Evolutionary conservation across 2,888 invertebrate genomes (phyloP), one percentile per base, ranked within the genome.

Genomic region (Sphaerophoria rueppellii): DNA sequence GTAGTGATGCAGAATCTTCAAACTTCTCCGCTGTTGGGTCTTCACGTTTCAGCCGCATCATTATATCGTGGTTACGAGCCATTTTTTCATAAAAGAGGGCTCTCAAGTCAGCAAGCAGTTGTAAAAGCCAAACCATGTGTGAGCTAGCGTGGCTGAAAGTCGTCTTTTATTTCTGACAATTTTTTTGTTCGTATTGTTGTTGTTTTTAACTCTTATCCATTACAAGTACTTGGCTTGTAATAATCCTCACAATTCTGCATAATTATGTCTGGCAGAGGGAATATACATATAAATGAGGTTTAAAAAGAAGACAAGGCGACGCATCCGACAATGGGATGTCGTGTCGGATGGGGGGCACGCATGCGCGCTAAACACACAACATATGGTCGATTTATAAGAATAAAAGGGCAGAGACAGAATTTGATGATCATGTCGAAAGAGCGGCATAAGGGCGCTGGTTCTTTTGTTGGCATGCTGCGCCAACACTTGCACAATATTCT

Each of bases 181-280:
- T 5, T 67, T n/a, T 37, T 16, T 52, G n/a, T 57, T 40, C 43
- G 24, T n/a, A 43, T 60, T 70, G 46, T 52, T 70, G 24, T 61
- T 46, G 7, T 61, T 50, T 63, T 69, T 72, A 55, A 14, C 7
- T 35, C 14, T 85, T 85, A 80, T 73, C 80, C 81, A 85, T 85
- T 85, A 81, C 85, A 85, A 85, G 85, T 71, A 85, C 85, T 81
- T 85, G 35, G 76, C 63, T 81, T 63, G 85, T 85, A 85, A 85
- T 85, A 85, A 85, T 85, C 85, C 65, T 69, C 80, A 73, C 80
- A 52, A 70, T 81, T 85, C 85, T 85, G 85, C 85, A 85, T 85
- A 85, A 85, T 85, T 85, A 85, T 85, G 76, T 85, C 85, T 80
- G 74, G 50, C 69, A 75, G 37, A 65, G 43, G 12, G 40, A 37